phyloP scores from a whole-genome alignment of 1,140 invertebrate genomes.

The Parapsyche elsis region DNA sequence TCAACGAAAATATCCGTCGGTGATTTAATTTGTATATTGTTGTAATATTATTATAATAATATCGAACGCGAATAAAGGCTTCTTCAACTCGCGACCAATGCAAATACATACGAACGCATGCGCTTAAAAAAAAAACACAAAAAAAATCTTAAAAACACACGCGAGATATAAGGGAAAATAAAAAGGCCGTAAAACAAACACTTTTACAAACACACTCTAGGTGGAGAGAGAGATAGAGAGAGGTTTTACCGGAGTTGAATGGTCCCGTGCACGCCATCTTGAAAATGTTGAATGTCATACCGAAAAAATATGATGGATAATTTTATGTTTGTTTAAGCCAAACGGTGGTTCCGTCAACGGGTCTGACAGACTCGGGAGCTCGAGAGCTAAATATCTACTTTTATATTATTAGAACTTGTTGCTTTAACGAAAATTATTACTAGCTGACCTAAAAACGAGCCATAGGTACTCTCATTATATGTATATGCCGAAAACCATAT shows the following conservation, averaged over 20 bases:
- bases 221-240: constrained; percentile 5
- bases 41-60: no score
- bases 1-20: no score
- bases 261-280: constrained; percentile 51
- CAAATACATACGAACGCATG: constrained; percentile 18
- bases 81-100: not conserved
- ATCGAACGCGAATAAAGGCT: no score
- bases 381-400: not conserved
- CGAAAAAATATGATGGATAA: constrained; percentile 43
- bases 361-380: not conserved
- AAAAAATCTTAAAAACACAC: constrained; percentile 45
- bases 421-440: no score
- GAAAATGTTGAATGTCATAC: constrained; percentile 46
- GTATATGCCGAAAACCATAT: no score
- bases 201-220: constrained; percentile 42
- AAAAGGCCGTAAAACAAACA: constrained; percentile 50
- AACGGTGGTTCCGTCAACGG: constrained; percentile 29
- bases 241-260: constrained; percentile 47
- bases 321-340: constrained; percentile 42
- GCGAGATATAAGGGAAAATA: constrained; percentile 38
- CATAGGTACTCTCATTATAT: no score
- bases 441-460: no score
- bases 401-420: not conserved
- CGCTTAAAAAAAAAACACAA: not conserved
- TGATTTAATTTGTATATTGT: no score